Evolutionary conservation across 2,797 vertebrate species (phyloP), one percentile per base, ranked within the genome.

Genomic region (Australoheros facetus): DNA sequence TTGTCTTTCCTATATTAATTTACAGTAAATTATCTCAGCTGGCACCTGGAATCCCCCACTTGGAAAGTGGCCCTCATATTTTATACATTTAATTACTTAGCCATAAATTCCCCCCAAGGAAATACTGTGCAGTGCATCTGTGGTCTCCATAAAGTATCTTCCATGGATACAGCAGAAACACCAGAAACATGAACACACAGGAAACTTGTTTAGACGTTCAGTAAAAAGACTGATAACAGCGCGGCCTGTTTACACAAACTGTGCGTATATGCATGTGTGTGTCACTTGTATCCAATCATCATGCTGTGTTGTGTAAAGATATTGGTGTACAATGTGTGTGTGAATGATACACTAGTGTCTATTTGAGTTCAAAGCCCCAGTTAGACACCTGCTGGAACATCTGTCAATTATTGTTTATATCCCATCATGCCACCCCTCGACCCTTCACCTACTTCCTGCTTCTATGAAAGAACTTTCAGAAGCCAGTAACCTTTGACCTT

Each of bases 401-500:
- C 87, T 88, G 88, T 93, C 89, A 94, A 92, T 94, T 82, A 94
- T 93, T 94, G 75, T 16, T 30, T 53, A 77, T 56, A 48, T 13
- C 56, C 76, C 62, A 48, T 71, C 64, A 42, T 23, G 12, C 16
- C 60, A 10, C 70, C 78, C 34, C 28, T 42, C 56, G 28, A 93
- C 91, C 90, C 92, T 93, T 95, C 80, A 91, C 93, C 92, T 83
- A 93, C 79, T 89, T 93, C 74, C 83, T 75, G 26, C 5, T 74
- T 86, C 32, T 8, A 42, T 73, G n/a, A 87, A 88, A 76, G 23
- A 28, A 62, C 37, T 81, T 86, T 83, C 71, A 75, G 39, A 37
- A 73, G 3, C 39, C 4, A 1, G 2, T 79, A 55, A 71, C 77
- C 80, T 90, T 83, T 78, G 57, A 86, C 64, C 77, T 6, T 3